These are phyloP conservation scores for Philopotamus ludificatus DNA, from an alignment of 1,140 invertebrate species.

Conservation along the genomic window DNA sequence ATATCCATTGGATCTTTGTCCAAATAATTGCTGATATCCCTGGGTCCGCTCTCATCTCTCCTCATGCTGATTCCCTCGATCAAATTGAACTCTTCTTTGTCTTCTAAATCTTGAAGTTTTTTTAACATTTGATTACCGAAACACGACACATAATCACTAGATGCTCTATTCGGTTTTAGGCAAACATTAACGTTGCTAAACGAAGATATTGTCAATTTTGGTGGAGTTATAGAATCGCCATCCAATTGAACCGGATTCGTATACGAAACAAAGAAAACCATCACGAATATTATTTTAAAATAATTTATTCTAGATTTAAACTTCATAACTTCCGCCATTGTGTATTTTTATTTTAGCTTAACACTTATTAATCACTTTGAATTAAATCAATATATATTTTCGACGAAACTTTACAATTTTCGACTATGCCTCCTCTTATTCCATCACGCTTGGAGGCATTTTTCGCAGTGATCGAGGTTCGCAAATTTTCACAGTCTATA, in stretches of 20 bases:
- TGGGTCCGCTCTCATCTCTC: constrained; percentile 57
- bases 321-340: not conserved
- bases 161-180: constrained; percentile 50
- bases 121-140: constrained; percentile 67
- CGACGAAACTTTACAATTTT: too few species aligned
- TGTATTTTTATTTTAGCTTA: not conserved
- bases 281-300: constrained; percentile 23
- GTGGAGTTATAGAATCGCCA: constrained; percentile 17
- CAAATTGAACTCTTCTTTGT: constrained; percentile 64
- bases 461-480: constrained; percentile 31
- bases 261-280: constrained; percentile 22
- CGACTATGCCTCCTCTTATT: too few species aligned
- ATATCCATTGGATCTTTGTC: constrained; percentile 73
- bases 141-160: constrained; percentile 57
- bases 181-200: constrained; percentile 52
- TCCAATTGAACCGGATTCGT: constrained; percentile 37
- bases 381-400: too few species aligned
- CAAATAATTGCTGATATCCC: constrained; percentile 59
- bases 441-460: constrained; percentile 6
- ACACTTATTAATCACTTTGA: not conserved
- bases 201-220: constrained; percentile 25
- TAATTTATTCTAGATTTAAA: constrained; percentile 6
- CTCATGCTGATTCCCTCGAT: constrained; percentile 60
- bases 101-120: constrained; percentile 64
- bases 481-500: constrained; percentile 39